Evolutionary conservation across 2,797 vertebrate species (phyloP), one percentile per base, ranked within the genome.

Genomic region (Halcyon chelicuti): DNA sequence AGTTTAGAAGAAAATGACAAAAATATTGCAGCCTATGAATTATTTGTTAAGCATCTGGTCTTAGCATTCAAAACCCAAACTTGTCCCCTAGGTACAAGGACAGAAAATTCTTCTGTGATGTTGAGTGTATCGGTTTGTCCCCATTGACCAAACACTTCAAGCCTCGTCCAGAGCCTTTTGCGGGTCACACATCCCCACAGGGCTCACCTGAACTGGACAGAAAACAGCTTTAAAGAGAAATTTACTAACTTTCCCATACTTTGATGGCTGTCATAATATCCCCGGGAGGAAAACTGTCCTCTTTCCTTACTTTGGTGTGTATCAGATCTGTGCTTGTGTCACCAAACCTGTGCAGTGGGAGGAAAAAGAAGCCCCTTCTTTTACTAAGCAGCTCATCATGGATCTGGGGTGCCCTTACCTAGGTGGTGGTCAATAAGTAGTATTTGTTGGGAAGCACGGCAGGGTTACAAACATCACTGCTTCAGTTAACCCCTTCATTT

Each of bases 401-500:
- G 71, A 58, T 22, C n/a, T 67, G 55, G 7, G 4, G 10, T 58
- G 55, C 12, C 60, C 25, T 91, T 28, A n/a, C 13, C 15, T n/a
- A 77, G 21, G 8, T 33, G 49, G 6, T 2, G 5, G 35, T 15
- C 52, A 92, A 52, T 46, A 83, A 63, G 11, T 5, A 33, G 3
- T 15, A 39, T 52, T 74, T 61, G 3, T 14, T 60, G 47, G 47
- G 39, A 93, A 71, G 42, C 31, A 39, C 0, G 1, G 23, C 58
- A 75, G 62, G 28, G 31, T 22, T 22, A 57, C 23, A 74, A 67
- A 13, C 26, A 10, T 35, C 46, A 26, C n/a, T 0, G 0, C 37
- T 78, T 81, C 0, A 0, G 17, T 62, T 52, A 72, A 75, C 23
- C 14, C 17, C 11, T 76, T 73, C 12, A 22, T 78, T 81, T 75